Evolutionary conservation across 2,113 vertebrate genomes (phyloP).

Genomic region (Ursus arctos): DNA sequence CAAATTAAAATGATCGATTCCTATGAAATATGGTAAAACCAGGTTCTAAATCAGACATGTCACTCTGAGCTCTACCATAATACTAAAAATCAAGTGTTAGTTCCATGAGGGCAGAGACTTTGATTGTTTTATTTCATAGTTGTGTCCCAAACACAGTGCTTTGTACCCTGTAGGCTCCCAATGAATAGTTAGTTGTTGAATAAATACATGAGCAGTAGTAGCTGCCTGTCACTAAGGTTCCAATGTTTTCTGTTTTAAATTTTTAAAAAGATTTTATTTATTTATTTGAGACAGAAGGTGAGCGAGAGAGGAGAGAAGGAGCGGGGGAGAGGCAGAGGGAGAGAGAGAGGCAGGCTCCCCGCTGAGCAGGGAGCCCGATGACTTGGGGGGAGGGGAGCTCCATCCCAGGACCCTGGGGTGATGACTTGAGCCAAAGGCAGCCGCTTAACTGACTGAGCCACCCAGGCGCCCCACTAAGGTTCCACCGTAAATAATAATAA

Average conservation of each 20-base stretch:
- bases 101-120: not conserved
- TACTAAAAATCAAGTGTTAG: constrained; percentile 51
- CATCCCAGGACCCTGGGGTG: not conserved
- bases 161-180: not conserved
- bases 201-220: constrained; percentile 45
- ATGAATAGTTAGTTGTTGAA: not conserved
- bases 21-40: constrained; percentile 14
- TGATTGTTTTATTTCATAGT: not conserved
- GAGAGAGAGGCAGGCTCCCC: too few species aligned
- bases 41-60: constrained; percentile 13
- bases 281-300: too few species aligned
- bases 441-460: not conserved
- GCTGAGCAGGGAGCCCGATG: too few species aligned
- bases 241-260: not conserved
- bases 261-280: not conserved
- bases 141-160: not conserved
- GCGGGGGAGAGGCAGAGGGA: too few species aligned
- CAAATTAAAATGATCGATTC: constrained; percentile 18
- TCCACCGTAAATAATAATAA: constrained; percentile 35
- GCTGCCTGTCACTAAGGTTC: not conserved
- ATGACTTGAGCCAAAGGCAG: not conserved
- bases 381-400: too few species aligned
- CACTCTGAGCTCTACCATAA: not conserved
- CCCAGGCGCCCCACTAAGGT: not conserved
- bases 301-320: too few species aligned